Percentiles rank a stretch among this genome's conserved stretches.
phyloP scores from a whole-genome alignment of 2,888 invertebrate species.

The Leucania comma region DNA sequence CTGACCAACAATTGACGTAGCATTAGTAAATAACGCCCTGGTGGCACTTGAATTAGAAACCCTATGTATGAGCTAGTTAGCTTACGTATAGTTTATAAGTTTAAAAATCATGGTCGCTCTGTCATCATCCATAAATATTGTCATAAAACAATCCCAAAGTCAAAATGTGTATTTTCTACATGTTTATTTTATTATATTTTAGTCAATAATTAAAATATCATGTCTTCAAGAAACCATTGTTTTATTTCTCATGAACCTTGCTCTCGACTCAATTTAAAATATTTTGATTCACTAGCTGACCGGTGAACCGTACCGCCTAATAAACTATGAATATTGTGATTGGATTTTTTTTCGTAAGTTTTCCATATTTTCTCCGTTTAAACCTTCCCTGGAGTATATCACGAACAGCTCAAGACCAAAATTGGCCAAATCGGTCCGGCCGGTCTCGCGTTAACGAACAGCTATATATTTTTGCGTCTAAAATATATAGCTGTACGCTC shows the following conservation, averaged over 20 bases:
- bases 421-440: too few species aligned
- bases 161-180: neutral
- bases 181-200: neutral
- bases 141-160: slow-evolving; percentile 10
- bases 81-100: neutral
- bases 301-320: too few species aligned
- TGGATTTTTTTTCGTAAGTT: too few species aligned
- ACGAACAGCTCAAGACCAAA: too few species aligned
- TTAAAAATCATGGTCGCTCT: neutral
- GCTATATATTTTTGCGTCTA: too few species aligned
- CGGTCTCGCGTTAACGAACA: too few species aligned
- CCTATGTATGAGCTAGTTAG: neutral
- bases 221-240: neutral
- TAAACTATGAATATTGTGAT: too few species aligned
- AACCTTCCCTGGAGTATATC: too few species aligned
- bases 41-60: neutral
- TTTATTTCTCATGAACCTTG: slow-evolving; percentile 60
- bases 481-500: too few species aligned
- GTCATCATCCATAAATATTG: neutral
- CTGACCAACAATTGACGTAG: neutral
- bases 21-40: neutral
- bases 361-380: too few species aligned
- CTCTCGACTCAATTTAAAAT: slow-evolving; percentile 69
- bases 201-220: slow-evolving; percentile 22
- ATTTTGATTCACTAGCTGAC: too few species aligned